Conservation (phyloP, 2,113 vertebrate genomes). For the Cyanoliseus patagonus region DNA sequence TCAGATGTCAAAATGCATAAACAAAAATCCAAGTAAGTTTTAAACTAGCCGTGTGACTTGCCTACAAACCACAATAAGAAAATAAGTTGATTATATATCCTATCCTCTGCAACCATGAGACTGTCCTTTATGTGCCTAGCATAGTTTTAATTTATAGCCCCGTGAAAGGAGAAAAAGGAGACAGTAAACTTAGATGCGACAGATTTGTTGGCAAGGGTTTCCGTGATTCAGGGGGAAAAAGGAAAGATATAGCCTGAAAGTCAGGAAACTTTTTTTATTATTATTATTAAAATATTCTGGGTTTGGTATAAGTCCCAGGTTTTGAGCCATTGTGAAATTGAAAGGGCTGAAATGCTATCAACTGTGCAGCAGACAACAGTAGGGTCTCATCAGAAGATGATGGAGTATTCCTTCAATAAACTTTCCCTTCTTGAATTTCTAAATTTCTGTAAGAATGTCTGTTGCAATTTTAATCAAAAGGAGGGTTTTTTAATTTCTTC, state of each 20-base stretch:
- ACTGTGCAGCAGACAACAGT: background rate
- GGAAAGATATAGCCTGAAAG: background rate
- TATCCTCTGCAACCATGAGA: background rate
- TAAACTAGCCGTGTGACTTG: background rate
- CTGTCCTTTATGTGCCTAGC: background rate
- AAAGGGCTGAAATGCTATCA: background rate
- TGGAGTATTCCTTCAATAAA: background rate
- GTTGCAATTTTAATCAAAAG: background rate
- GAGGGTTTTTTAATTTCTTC: fast-evolving
- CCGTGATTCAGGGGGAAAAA: background rate
- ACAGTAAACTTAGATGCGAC: background rate
- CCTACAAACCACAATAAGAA: background rate
- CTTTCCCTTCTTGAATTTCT: background rate
- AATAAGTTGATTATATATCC: background rate
- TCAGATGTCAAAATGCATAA: background rate
- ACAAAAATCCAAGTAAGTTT: background rate
- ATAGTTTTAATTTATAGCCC: background rate
- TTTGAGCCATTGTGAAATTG: background rate
- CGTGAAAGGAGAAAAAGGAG: background rate
- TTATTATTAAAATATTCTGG: background rate
- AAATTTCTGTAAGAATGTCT: background rate
- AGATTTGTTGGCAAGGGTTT: background rate
- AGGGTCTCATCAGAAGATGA: background rate
- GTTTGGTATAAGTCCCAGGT: background rate
- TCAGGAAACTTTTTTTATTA: background rate